phyloP scores from a whole-genome alignment of 2,797 vertebrate species.

The Ptychobarbus kaznakovi region DNA sequence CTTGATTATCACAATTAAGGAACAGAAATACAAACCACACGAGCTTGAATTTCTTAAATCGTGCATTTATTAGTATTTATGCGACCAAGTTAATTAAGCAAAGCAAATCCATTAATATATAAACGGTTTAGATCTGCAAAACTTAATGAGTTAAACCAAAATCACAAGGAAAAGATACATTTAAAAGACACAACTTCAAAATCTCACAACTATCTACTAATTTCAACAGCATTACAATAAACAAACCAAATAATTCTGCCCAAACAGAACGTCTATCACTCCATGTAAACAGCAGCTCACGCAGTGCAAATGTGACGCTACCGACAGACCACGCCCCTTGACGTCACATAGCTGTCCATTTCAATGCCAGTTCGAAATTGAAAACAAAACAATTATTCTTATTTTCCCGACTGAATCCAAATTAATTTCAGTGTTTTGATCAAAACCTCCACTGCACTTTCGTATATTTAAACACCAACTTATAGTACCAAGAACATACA shows the following conservation, averaged over 20 bases:
- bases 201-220: not conserved
- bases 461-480: not conserved
- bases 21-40: not conserved
- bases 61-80: not conserved
- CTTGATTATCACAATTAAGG: not conserved
- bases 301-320: not conserved
- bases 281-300: slow-evolving; percentile 21
- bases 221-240: not conserved
- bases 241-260: not conserved
- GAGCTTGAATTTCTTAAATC: not conserved
- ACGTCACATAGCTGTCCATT: slow-evolving; percentile 48
- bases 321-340: slow-evolving; percentile 49
- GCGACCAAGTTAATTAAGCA: not conserved
- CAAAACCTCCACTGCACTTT: not conserved
- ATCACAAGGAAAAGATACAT: too few relatives aligned
- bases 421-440: not conserved
- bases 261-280: not conserved
- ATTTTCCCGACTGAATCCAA: too few relatives aligned
- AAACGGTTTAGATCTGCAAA: too few relatives aligned
- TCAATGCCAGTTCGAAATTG: slow-evolving; percentile 46
- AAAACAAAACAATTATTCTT: not conserved
- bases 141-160: too few relatives aligned
- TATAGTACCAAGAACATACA: not conserved
- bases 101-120: not conserved
- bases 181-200: not conserved